These are phyloP conservation scores for Cyprinodon diabolis DNA, from an alignment of 2,797 vertebrate genomes.

Conservation along the genomic window DNA sequence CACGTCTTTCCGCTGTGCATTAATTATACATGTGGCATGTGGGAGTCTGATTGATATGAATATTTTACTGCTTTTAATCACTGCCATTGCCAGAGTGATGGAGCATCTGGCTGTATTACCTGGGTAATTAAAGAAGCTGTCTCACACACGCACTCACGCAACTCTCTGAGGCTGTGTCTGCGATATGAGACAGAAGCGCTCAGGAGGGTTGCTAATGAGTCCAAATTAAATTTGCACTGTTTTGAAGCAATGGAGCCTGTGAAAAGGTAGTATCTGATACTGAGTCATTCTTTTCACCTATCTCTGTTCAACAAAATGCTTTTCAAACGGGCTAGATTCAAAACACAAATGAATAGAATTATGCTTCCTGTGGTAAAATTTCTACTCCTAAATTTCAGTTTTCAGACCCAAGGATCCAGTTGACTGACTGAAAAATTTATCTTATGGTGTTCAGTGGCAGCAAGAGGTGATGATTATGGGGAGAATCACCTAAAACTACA, in stretches of 20 bases:
- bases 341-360: not conserved
- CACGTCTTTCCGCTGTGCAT: constrained; percentile 70
- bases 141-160: constrained; percentile 47
- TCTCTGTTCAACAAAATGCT: constrained; percentile 34
- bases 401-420: not conserved
- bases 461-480: not conserved
- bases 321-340: constrained; percentile 24
- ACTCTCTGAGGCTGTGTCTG: constrained; percentile 64
- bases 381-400: not conserved
- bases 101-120: constrained; percentile 78
- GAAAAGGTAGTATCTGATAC: constrained; percentile 19
- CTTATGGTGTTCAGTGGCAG: not conserved
- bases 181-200: constrained; percentile 51
- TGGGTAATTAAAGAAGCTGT: constrained; percentile 78
- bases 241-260: constrained; percentile 46
- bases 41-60: constrained; percentile 80
- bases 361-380: not conserved
- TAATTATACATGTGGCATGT: constrained; percentile 80
- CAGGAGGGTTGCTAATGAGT: constrained; percentile 69
- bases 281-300: constrained; percentile 22
- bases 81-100: constrained; percentile 77
- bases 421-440: not conserved
- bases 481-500: constrained; percentile 4
- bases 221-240: constrained; percentile 63
- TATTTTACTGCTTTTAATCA: constrained; percentile 81